These are phyloP conservation scores for Megalurothrips usitatus DNA, from an alignment of 2,888 invertebrate genomes.

Conservation along the genomic window DNA sequence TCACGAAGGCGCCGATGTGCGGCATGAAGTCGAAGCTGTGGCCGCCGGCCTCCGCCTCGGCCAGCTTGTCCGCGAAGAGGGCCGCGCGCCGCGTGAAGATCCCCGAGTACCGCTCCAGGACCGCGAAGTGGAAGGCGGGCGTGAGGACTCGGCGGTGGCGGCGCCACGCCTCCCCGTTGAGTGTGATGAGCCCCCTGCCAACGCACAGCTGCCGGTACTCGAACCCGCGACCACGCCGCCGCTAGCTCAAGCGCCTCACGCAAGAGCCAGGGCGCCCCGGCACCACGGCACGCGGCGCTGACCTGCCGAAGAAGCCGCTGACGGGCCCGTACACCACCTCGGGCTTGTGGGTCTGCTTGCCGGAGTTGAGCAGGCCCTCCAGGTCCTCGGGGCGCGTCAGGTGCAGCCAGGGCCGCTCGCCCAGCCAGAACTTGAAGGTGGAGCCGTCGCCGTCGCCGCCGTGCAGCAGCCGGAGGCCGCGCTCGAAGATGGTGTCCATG, in stretches of 20 bases:
- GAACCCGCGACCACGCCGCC: background rate
- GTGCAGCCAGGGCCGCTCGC: slow-evolving; percentile 24
- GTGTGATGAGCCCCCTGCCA: background rate
- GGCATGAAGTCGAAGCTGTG: slow-evolving; percentile 14
- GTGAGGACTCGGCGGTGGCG: slow-evolving; percentile 2
- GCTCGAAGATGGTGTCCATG: slow-evolving; percentile 6
- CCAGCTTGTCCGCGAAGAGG: background rate
- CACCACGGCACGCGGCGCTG: too few relatives aligned
- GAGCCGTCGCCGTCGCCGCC: background rate
- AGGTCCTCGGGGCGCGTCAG: background rate
- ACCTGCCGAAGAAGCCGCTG: slow-evolving; percentile 21
- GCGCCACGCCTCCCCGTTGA: slow-evolving; percentile 4
- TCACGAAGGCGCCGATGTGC: slow-evolving; percentile 5
- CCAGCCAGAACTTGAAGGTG: slow-evolving; percentile 6
- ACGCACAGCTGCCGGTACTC: background rate
- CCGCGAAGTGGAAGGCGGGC: slow-evolving; percentile 21
- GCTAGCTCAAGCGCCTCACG: background rate
- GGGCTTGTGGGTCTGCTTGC: slow-evolving; percentile 7
- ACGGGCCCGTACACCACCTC: slow-evolving; percentile 6
- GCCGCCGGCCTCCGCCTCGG: background rate
- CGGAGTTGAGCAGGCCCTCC: slow-evolving; percentile 5
- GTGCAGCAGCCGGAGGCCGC: background rate
- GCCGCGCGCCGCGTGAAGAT: slow-evolving; percentile 4
- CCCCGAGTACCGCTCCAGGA: slow-evolving; percentile 5
- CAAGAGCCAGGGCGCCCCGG: too few relatives aligned